A percentile compares a stretch with the other conserved stretches of the same genome.
phyloP scores from a whole-genome alignment of 1,140 invertebrate species.

The Chironomus tepperi region DNA sequence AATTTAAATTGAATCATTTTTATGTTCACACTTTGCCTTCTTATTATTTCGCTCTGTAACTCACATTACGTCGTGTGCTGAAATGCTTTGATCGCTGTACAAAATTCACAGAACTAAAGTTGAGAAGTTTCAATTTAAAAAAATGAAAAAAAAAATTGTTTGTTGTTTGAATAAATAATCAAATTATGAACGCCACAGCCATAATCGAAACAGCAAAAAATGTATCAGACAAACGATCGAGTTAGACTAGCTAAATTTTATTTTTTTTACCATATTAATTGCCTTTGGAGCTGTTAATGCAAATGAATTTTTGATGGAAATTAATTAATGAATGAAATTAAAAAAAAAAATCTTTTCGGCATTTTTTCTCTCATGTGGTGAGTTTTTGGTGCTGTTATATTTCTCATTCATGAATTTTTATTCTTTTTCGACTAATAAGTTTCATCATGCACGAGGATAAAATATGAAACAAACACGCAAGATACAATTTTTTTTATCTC shows the following conservation, averaged over 20 bases:
- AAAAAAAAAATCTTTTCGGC: background rate
- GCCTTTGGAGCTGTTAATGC: background rate
- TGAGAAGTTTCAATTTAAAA: background rate
- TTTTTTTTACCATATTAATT: background rate
- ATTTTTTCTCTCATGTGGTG: background rate
- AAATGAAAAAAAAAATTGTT: background rate
- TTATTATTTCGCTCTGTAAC: background rate
- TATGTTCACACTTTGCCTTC: constrained; percentile 21
- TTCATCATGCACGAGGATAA: too few relatives aligned
- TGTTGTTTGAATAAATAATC: constrained; percentile 23
- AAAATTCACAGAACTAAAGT: background rate
- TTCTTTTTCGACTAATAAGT: too few relatives aligned
- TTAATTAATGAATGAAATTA: constrained; percentile 4
- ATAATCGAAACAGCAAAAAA: background rate
- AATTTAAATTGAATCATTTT: constrained; percentile 19
- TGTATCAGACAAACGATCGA: background rate
- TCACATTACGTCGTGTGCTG: constrained; percentile 14
- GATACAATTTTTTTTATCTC: too few relatives aligned
- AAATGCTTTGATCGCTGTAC: constrained; percentile 13
- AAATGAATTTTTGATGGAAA: constrained; percentile 9
- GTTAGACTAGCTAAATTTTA: background rate
- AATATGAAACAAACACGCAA: too few relatives aligned
- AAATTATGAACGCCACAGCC: background rate
- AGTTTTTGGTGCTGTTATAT: too few relatives aligned
- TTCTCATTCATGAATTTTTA: too few relatives aligned